These are phyloP conservation scores for Festucalex cinctus DNA, from an alignment of 2,113 vertebrate genomes.

Conservation along the genomic window DNA sequence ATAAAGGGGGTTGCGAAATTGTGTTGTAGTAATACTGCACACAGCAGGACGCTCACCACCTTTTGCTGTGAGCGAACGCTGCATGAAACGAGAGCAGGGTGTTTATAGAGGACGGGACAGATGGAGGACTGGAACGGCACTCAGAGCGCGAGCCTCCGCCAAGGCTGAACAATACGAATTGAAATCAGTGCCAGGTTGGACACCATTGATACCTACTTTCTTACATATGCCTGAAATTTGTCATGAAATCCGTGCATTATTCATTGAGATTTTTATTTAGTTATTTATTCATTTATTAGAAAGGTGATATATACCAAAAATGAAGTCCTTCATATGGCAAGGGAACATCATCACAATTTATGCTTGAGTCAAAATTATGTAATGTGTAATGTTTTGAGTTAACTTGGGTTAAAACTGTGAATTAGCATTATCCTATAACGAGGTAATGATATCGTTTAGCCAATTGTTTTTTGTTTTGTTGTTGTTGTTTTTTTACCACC, in stretches of 20 bases:
- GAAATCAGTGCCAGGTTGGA: background rate
- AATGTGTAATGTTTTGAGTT: too few species aligned
- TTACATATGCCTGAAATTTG: background rate
- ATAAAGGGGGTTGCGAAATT: constrained; percentile 5
- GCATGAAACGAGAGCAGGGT: constrained; percentile 20
- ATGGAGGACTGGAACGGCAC: constrained; percentile 12
- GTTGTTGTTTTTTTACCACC: too few species aligned
- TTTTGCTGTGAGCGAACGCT: constrained; percentile 38
- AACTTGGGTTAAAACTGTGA: too few species aligned
- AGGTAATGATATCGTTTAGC: too few species aligned
- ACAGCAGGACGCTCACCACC: constrained; percentile 33
- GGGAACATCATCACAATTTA: background rate
- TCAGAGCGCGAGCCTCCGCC: background rate
- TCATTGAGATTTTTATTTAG: background rate
- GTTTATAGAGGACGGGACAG: constrained; percentile 29
- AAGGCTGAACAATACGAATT: background rate
- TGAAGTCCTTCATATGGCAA: background rate
- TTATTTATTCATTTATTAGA: too few species aligned
- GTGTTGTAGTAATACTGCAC: constrained; percentile 29
- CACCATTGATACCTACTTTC: background rate
- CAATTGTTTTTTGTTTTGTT: too few species aligned
- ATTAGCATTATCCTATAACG: too few species aligned
- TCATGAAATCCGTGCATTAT: background rate
- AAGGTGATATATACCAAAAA: background rate
- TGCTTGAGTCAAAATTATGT: too few species aligned